These are phyloP conservation scores for Cetonia aurata DNA, from an alignment of 2,888 invertebrate species.

Conservation along the genomic window DNA sequence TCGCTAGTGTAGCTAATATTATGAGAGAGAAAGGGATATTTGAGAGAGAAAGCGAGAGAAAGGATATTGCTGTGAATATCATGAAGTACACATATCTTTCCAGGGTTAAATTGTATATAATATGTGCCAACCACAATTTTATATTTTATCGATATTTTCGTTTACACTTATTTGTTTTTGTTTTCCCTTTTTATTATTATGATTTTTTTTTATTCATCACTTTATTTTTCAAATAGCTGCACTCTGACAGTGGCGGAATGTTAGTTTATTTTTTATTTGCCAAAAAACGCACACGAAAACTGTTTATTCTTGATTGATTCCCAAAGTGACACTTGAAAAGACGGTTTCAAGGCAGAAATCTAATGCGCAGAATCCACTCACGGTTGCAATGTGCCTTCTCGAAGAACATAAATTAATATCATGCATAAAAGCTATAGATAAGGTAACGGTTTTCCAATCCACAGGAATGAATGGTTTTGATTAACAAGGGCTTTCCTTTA, in stretches of 20 bases:
- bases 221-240: conserved; percentile 15
- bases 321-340: background rate
- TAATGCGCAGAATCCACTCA: background rate
- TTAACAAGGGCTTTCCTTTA: too few relatives aligned
- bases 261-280: conserved; percentile 9
- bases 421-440: too few relatives aligned
- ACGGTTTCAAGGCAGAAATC: background rate
- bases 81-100: conserved; percentile 67
- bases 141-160: conserved; percentile 36
- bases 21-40: background rate
- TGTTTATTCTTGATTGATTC: conserved; percentile 12
- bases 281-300: conserved; percentile 17
- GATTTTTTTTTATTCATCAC: conserved; percentile 42
- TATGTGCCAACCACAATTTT: conserved; percentile 65
- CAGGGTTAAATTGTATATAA: conserved; percentile 67
- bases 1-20: conserved; percentile 52
- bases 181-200: conserved; percentile 43
- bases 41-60: conserved; percentile 45
- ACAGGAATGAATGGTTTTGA: too few relatives aligned
- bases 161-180: conserved; percentile 45
- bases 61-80: conserved; percentile 62
- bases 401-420: background rate
- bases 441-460: too few relatives aligned
- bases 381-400: conserved; percentile 6
- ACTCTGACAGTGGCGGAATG: conserved; percentile 5